A percentile compares a stretch with the other conserved stretches of the same genome.
Evolutionary conservation across 2,113 vertebrate genomes (phyloP).

Genomic region (Corythornis madagascariensis): DNA sequence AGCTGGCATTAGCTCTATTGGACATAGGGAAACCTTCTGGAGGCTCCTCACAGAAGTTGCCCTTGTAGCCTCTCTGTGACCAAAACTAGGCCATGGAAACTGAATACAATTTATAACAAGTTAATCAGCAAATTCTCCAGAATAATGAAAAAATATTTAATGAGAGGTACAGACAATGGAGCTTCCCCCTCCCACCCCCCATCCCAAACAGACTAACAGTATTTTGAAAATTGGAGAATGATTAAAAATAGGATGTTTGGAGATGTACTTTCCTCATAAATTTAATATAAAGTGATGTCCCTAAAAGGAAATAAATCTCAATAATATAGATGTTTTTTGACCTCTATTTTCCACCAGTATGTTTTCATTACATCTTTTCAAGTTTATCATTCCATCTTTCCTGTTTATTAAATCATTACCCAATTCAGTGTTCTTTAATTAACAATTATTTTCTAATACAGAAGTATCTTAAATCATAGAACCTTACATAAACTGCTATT

Average conservation of each 20-base stretch:
- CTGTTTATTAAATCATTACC: not conserved
- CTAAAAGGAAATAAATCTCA: not conserved
- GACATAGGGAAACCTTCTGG: not conserved
- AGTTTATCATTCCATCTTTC: not conserved
- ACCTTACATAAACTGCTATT: not conserved
- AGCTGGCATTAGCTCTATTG: not conserved
- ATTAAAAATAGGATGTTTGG: not conserved
- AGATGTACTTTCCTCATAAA: not conserved
- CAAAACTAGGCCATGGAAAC: not conserved
- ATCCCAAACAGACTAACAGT: too few species aligned
- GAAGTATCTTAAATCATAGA: not conserved
- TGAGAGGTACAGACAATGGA: not conserved
- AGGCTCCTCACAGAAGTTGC: not conserved
- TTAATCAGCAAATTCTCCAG: not conserved
- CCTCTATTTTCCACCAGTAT: not conserved
- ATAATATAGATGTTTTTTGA: not conserved
- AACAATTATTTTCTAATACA: not conserved
- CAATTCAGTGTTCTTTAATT: not conserved
- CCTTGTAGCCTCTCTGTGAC: fast-evolving
- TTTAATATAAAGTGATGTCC: not conserved
- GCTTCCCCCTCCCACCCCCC: too few species aligned
- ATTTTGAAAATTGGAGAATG: not conserved
- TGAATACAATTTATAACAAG: not conserved
- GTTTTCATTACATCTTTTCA: not conserved
- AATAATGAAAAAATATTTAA: not conserved